Base-by-base conservation (phyloP, 2,113 vertebrate species). In the Rostratula benghalensis region DNA sequence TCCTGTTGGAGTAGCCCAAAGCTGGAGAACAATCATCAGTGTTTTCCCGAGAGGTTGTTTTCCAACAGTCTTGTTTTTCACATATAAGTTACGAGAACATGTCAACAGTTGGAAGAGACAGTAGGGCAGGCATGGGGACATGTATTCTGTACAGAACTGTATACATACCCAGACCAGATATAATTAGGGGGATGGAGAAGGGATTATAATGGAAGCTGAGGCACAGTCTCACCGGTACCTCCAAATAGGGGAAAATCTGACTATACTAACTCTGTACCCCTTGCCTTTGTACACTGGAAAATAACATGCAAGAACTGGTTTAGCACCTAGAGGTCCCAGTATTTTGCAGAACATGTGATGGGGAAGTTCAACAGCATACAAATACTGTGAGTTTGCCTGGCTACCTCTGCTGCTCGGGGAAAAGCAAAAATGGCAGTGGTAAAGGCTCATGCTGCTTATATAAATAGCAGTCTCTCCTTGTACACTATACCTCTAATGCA, bases 21-120 rank as follows among this genome's bases (percentile, higher is more conserved):
- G 59, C 22, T 77, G 43, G 71, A 92, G 89, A 94, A 95, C 89
- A 96, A 92, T 94, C 28, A 24, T 21, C 43, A 63, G 68, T 96
- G 93, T 97, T 94, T 65, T 81, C 43, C 39, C 0, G 1, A 89
- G 51, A 37, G 33, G 25, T 78, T 95, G 89, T 95, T 95, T 96
- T 96, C 87, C 86, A 96, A 3, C 11, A 20, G 19, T 63, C 61
- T 93, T 87, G 83, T 93, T 96, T 87, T 94, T 35, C 82, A 68
- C 31, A 30, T 30, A 48, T 33, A 86, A 67, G 48, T 46, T 50
- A 74, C 56, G 56, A 87, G 73, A 90, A 94, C 76, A 46, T 92
- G 80, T 83, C 89, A 94, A 43, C 76, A 87, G 60, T 71, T 94
- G 83, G 57, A 37, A 59, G 71, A 48, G n/a, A 17, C 25, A 57